Percentiles rank a stretch among this genome's conserved stretches.
phyloP scores from a whole-genome alignment of 2,888 invertebrate genomes.

The Alsophila aescularia region DNA sequence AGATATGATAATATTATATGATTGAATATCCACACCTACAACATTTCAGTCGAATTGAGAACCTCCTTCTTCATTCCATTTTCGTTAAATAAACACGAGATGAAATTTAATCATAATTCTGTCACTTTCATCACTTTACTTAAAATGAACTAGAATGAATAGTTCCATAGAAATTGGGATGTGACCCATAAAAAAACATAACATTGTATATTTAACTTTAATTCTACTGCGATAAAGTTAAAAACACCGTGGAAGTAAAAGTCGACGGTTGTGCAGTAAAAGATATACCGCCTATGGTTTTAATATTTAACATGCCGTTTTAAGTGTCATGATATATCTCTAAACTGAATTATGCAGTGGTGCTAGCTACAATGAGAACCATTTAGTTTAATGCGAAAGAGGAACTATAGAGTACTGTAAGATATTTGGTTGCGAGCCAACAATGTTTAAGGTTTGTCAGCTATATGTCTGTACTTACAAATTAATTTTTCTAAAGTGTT shows the following conservation, averaged over 20 bases:
- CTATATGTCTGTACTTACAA: too few relatives aligned
- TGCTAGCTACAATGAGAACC: slow-evolving; percentile 15
- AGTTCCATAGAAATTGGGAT: background rate
- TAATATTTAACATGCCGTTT: slow-evolving; percentile 27
- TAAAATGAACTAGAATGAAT: slow-evolving; percentile 4
- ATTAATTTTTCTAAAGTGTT: too few relatives aligned
- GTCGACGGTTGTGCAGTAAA: slow-evolving; percentile 3
- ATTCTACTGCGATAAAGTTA: background rate
- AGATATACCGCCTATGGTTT: slow-evolving; percentile 13
- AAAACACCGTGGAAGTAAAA: background rate
- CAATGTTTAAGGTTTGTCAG: too few relatives aligned
- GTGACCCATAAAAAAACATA: background rate
- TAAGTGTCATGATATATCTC: slow-evolving; percentile 27
- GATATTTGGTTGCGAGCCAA: too few relatives aligned
- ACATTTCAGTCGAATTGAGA: too few relatives aligned
- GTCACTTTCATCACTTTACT: slow-evolving; percentile 1
- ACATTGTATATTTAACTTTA: background rate
- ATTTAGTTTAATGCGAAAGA: slow-evolving; percentile 15
- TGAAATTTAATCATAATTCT: background rate
- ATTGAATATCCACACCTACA: too few relatives aligned
- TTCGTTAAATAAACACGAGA: background rate
- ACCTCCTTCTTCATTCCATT: background rate
- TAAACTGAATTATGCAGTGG: slow-evolving; percentile 23
- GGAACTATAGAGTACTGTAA: background rate
- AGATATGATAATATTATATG: too few relatives aligned